A percentile compares a stretch with the other conserved stretches of the same genome.
Conservation (phyloP, 2,797 vertebrate species). For the Hephaestus fuliginosus region DNA sequence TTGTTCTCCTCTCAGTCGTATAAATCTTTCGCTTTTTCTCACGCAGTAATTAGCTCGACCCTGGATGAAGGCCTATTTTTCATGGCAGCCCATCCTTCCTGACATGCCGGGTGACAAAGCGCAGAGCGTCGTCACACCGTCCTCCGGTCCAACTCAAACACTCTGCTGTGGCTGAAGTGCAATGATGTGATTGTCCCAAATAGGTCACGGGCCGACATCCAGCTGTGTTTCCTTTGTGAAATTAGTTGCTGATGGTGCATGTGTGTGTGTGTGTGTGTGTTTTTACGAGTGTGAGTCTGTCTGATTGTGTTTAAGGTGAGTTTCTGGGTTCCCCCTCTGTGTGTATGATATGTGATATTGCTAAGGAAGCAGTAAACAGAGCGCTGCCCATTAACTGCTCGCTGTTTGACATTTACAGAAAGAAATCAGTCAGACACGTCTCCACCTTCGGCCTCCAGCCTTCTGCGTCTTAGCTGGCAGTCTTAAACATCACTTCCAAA, state of each 20-base stretch:
- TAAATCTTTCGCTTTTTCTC: conserved; percentile 70
- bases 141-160: conserved; percentile 76
- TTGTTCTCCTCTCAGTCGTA: conserved; percentile 28
- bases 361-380: conserved; percentile 64
- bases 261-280: conserved; percentile 25
- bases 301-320: conserved; percentile 13
- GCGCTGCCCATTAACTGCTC: conserved; percentile 18
- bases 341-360: conserved; percentile 50
- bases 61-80: conserved; percentile 68
- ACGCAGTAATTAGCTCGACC: conserved; percentile 65
- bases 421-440: conserved; percentile 51
- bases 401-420: conserved; percentile 50
- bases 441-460: conserved; percentile 44
- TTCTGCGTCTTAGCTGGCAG: conserved; percentile 18
- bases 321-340: conserved; percentile 4
- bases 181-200: conserved; percentile 61
- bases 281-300: neutral
- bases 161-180: conserved; percentile 26
- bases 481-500: conserved; percentile 37
- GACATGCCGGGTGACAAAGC: conserved; percentile 69
- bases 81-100: conserved; percentile 70
- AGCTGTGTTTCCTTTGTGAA: conserved; percentile 67
- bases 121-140: conserved; percentile 55
- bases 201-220: conserved; percentile 63
- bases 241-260: conserved; percentile 44